phyloP scores from a whole-genome alignment of 2,797 vertebrate species.

The Chaetophractus vellerosus region DNA sequence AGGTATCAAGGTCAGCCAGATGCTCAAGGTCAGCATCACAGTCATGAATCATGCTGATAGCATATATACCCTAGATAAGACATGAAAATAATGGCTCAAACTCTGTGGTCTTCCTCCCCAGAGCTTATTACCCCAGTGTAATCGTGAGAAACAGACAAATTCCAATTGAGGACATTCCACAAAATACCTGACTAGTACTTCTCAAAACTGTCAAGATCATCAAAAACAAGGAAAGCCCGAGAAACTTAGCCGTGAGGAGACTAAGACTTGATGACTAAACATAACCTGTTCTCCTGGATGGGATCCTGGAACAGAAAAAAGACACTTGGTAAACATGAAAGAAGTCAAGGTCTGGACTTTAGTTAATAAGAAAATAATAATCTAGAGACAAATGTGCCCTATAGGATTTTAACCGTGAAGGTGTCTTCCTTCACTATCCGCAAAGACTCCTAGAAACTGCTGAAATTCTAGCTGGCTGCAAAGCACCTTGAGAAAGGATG shows the following conservation, averaged over 20 bases:
- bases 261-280: not conserved
- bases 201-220: slow-evolving; percentile 49
- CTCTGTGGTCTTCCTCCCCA: not conserved
- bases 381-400: not conserved
- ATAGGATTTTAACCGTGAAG: not conserved
- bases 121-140: not conserved
- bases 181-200: not conserved
- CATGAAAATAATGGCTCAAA: not conserved
- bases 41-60: not conserved
- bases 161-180: not conserved
- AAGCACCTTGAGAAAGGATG: not conserved
- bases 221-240: slow-evolving; percentile 28
- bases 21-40: not conserved
- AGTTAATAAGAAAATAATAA: slow-evolving; percentile 32
- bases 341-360: not conserved
- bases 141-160: not conserved
- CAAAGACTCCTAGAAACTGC: not conserved
- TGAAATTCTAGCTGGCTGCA: not conserved
- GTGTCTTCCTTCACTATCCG: not conserved
- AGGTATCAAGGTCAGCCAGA: not conserved
- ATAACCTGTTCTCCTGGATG: not conserved
- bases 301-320: slow-evolving; percentile 16
- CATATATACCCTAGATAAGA: not conserved
- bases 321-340: not conserved
- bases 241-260: slow-evolving; percentile 40